These are phyloP conservation scores for cattle (Bos taurus) DNA, from an alignment of 2,113 vertebrate species.

Conservation along the genomic window DNA sequence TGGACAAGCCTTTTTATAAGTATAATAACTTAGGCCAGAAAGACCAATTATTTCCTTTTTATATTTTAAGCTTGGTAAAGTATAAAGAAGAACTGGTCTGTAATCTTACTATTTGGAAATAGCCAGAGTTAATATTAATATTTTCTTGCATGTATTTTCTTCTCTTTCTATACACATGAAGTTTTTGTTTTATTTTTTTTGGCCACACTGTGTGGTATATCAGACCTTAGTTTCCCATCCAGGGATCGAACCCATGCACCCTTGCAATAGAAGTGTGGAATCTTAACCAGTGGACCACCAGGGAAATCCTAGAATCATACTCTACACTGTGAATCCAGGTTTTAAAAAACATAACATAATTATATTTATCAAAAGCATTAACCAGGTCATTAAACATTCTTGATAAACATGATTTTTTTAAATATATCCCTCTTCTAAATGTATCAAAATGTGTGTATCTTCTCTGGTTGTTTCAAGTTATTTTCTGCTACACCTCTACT, in stretches of 20 bases:
- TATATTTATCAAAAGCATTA: background rate
- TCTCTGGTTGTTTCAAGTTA: background rate
- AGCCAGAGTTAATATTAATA: background rate
- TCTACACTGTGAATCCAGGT: background rate
- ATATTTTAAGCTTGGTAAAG: background rate
- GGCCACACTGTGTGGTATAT: background rate
- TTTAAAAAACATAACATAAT: background rate
- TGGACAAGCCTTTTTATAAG: background rate
- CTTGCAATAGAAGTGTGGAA: background rate
- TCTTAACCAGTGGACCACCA: background rate
- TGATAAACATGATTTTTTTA: background rate
- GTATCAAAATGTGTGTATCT: background rate
- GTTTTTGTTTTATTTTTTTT: background rate
- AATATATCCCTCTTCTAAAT: background rate
- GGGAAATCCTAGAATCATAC: background rate
- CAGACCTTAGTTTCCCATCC: background rate
- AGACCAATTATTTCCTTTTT: background rate
- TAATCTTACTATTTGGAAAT: background rate
- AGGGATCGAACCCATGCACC: background rate
- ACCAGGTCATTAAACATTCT: background rate
- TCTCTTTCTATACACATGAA: background rate
- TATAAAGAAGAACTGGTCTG: background rate
- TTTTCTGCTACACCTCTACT: background rate
- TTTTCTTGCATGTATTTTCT: background rate
- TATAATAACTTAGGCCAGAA: background rate